Percentiles rank a stretch among this genome's conserved stretches.
Conservation (phyloP, 2,888 invertebrate genomes). For the Odiellus spinosus region DNA sequence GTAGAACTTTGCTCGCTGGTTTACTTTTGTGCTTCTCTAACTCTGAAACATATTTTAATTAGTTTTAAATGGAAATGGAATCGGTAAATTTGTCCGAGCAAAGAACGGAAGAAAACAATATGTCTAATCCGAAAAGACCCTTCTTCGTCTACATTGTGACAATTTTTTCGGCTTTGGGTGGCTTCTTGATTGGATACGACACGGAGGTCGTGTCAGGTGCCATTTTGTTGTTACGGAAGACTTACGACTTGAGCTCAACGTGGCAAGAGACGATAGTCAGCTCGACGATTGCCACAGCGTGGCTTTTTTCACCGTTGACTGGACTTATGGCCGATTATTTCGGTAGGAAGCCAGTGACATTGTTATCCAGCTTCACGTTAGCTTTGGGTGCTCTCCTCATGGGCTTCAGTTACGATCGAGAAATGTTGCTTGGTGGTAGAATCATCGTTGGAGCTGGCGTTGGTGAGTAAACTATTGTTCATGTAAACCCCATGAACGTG, state of each 20-base stretch:
- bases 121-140: not conserved
- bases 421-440: constrained; percentile 31
- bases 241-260: constrained; percentile 30
- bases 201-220: constrained; percentile 41
- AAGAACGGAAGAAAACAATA: too few species aligned
- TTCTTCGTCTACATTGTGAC: constrained; percentile 27
- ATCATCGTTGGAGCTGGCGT: constrained; percentile 35
- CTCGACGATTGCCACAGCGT: constrained; percentile 33
- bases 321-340: constrained; percentile 34
- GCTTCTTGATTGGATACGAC: constrained; percentile 42
- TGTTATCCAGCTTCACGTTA: constrained; percentile 35
- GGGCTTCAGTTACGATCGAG: constrained; percentile 28
- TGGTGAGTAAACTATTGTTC: constrained; percentile 26
- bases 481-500: too few species aligned
- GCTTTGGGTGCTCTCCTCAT: constrained; percentile 34
- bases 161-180: constrained; percentile 34
- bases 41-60: too few species aligned
- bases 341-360: constrained; percentile 37
- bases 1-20: too few species aligned
- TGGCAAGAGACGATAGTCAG: constrained; percentile 36
- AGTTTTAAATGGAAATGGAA: too few species aligned
- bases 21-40: too few species aligned
- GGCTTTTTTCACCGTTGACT: constrained; percentile 31
- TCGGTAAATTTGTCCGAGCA: too few species aligned
- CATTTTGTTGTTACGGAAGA: constrained; percentile 23